Percentiles rank a stretch among this genome's conserved stretches.
Conservation (phyloP, 2,113 vertebrate species). For the Blennius ocellaris region DNA sequence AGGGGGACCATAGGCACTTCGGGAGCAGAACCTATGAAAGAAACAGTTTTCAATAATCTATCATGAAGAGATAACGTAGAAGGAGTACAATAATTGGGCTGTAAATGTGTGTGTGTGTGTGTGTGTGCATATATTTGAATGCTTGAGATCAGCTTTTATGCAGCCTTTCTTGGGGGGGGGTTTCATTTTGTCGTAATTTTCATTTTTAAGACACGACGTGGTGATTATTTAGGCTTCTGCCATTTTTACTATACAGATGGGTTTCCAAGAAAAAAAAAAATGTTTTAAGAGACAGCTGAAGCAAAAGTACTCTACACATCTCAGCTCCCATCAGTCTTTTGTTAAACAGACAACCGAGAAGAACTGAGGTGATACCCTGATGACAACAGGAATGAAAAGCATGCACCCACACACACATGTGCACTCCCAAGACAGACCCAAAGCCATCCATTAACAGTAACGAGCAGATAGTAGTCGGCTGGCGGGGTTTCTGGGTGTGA, state of each 20-base stretch:
- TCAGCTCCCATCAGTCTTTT: slow-evolving; percentile 51
- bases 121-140: too few relatives aligned
- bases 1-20: slow-evolving; percentile 21
- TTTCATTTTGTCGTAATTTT: slow-evolving; percentile 3
- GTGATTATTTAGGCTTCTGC: not conserved
- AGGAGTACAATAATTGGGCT: not conserved
- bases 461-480: slow-evolving; percentile 39
- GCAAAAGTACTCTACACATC: slow-evolving; percentile 15
- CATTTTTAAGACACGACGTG: not conserved
- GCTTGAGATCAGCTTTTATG: not conserved
- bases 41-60: slow-evolving; percentile 42
- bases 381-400: slow-evolving; percentile 26
- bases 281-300: slow-evolving; percentile 17
- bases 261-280: slow-evolving; percentile 4
- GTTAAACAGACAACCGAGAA: slow-evolving; percentile 42
- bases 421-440: slow-evolving; percentile 25
- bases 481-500: slow-evolving; percentile 46
- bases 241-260: slow-evolving; percentile 18
- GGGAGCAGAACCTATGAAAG: slow-evolving; percentile 23
- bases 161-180: not conserved
- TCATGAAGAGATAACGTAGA: slow-evolving; percentile 8
- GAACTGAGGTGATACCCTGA: slow-evolving; percentile 19
- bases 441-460: slow-evolving; percentile 61
- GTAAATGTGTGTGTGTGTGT: not conserved
- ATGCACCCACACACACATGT: not conserved